Percentiles rank a stretch among this genome's conserved stretches.
These are phyloP conservation scores for Isoperla grammatica DNA, from an alignment of 2,888 invertebrate genomes.

Conservation along the genomic window DNA sequence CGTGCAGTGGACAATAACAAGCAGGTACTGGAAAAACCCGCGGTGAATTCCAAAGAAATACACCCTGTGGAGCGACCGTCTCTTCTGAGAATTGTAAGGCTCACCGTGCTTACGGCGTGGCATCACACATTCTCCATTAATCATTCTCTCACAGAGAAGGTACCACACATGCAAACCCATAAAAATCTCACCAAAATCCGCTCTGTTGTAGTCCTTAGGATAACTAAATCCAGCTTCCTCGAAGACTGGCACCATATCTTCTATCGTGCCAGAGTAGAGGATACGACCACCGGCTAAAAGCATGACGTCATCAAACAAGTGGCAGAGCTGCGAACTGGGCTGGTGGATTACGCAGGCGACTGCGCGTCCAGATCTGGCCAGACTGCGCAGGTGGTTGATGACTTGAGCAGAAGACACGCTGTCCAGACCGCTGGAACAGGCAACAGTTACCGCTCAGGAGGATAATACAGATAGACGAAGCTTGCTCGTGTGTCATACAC, in stretches of 20 bases:
- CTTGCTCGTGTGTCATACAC: no score
- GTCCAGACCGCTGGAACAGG: conserved; percentile 50
- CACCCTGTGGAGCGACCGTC: no score
- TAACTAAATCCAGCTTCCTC: conserved; percentile 56
- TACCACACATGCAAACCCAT: no score
- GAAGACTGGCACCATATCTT: conserved; percentile 55
- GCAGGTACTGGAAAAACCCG: no score
- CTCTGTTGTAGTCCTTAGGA: conserved; percentile 72
- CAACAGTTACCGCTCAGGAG: no score
- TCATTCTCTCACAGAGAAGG: no score
- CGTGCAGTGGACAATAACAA: no score
- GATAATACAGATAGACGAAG: no score
- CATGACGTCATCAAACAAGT: conserved; percentile 66
- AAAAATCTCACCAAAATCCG: conserved; percentile 69
- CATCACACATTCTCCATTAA: no score
- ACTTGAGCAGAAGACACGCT: conserved; percentile 63
- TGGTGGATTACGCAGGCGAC: conserved; percentile 75
- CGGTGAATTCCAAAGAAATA: no score
- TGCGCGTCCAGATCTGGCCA: conserved; percentile 60
- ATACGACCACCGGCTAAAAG: conserved; percentile 62
- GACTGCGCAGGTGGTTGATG: conserved; percentile 54
- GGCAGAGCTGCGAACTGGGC: conserved; percentile 68
- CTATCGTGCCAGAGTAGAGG: conserved; percentile 60
- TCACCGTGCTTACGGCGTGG: no score
- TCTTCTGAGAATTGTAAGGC: no score